Evolutionary conservation across 1,140 invertebrate species (phyloP), one percentile per base, ranked within the genome.

Genomic region (Paracyclopina nana): DNA sequence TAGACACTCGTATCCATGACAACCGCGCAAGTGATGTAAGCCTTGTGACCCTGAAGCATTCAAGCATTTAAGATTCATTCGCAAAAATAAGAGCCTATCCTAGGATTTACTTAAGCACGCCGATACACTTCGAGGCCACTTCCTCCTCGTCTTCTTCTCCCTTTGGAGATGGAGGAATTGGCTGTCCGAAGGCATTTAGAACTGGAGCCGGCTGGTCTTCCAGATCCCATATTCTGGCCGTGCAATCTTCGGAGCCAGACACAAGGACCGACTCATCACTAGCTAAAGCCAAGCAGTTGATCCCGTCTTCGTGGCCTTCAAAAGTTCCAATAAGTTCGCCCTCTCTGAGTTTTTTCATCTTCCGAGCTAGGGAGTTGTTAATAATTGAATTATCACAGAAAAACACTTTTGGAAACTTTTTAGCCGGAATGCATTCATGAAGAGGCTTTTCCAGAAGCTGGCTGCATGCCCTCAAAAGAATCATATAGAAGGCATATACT

Each of bases 231-330:
- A 73, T 57, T 24, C 55, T 53, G 0, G 62, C 62, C 4, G 67
- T 71, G 48, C 61, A 61, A 58, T 72, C 71, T 51, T 73, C 72
- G 26, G 67, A 66, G 4, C 70, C 71, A 1, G 70, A 70, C 0
- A 68, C 67, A 28, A 73, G 53, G 2, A 73, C 61, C 4, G 68
- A 69, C 8, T 64, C 63, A 55, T 73, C 72, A 48, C 71, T 70
- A 54, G 68, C 71, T 1, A 73, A 54, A 1, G 63, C 68, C 64
- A 72, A 68, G 56, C 68, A 71, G 66, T 72, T 73, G 51, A 73
- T 67, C 8, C 65, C 63, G 1, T 57, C 59, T 30, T 64, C 60
- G 55, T 71, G 68, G 18, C 68, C 68, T n/a, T 46, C 57, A 24
- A 57, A 26, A n/a, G 48, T 53, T 34, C 56, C 55, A 6, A 54